Conservation (phyloP, 2,797 vertebrate species). For the Anguilla megastoma region DNA sequence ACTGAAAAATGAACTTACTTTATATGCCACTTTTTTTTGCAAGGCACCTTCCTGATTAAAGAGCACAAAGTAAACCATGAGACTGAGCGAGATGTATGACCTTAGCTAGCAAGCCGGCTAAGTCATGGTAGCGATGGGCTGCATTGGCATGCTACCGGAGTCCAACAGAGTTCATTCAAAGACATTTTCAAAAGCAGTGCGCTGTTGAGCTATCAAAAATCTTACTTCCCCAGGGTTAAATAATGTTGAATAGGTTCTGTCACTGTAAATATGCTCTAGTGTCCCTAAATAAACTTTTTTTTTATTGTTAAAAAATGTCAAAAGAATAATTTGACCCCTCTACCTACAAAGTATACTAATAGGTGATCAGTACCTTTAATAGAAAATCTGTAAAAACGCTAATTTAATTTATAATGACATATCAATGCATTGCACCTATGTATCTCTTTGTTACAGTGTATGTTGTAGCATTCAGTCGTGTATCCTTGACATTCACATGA, state of each 20-base stretch:
- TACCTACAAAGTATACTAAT: neutral
- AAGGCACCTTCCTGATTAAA: neutral
- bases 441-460: neutral
- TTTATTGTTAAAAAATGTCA: neutral
- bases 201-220: neutral
- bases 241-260: neutral
- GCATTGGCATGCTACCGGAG: neutral
- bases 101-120: neutral
- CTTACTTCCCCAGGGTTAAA: neutral
- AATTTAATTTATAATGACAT: neutral
- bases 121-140: neutral
- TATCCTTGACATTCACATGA: neutral
- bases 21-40: neutral
- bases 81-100: neutral
- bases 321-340: neutral
- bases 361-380: neutral
- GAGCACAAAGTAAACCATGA: neutral
- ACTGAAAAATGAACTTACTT: neutral
- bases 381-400: neutral
- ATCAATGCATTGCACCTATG: neutral
- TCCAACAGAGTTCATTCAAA: neutral
- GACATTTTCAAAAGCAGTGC: neutral
- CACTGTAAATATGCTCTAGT: neutral
- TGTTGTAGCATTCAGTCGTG: neutral
- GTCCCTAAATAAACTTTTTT: neutral